A percentile compares a stretch with the other conserved stretches of the same genome.
These are phyloP conservation scores for Athalia rosae DNA, from an alignment of 2,888 invertebrate species.

Conservation along the genomic window DNA sequence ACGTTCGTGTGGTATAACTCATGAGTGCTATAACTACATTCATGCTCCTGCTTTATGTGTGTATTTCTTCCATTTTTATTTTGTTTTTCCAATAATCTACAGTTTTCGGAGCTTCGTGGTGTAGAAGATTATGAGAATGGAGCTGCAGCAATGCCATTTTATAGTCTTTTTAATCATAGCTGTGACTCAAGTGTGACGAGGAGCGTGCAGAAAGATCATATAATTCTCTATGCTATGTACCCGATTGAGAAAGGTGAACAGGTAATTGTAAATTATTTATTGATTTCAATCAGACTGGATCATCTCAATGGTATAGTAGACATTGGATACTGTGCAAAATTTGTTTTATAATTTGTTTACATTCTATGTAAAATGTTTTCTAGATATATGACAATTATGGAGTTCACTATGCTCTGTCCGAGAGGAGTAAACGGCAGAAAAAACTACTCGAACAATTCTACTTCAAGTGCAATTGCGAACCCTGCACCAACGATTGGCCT, in stretches of 20 bases:
- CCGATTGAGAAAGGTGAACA: slow-evolving; percentile 84
- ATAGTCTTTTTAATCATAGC: slow-evolving; percentile 90
- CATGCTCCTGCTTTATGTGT: neutral
- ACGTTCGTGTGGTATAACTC: slow-evolving; percentile 79
- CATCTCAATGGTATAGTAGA: neutral
- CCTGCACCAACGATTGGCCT: slow-evolving; percentile 85
- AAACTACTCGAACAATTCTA: slow-evolving; percentile 84
- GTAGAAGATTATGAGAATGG: slow-evolving; percentile 75
- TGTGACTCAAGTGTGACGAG: slow-evolving; percentile 89
- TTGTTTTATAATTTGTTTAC: slow-evolving; percentile 35
- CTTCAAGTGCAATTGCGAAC: slow-evolving; percentile 85
- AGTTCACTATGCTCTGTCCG: slow-evolving; percentile 83
- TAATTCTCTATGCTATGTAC: slow-evolving; percentile 78
- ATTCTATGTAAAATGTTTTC: slow-evolving; percentile 45
- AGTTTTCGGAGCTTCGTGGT: slow-evolving; percentile 41
- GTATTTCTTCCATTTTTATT: neutral
- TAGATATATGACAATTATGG: slow-evolving; percentile 88
- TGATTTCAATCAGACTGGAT: too few relatives aligned
- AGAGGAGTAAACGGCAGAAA: slow-evolving; percentile 76
- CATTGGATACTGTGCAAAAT: slow-evolving; percentile 7
- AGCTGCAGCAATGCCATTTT: slow-evolving; percentile 85
- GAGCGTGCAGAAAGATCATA: slow-evolving; percentile 73
- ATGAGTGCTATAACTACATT: neutral
- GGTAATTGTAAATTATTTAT: slow-evolving; percentile 58
- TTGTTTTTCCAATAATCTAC: neutral